Evolutionary conservation across 2,113 vertebrate genomes (phyloP), one percentile per base, ranked within the genome.

Genomic region (Petrocephalus zakoni): DNA sequence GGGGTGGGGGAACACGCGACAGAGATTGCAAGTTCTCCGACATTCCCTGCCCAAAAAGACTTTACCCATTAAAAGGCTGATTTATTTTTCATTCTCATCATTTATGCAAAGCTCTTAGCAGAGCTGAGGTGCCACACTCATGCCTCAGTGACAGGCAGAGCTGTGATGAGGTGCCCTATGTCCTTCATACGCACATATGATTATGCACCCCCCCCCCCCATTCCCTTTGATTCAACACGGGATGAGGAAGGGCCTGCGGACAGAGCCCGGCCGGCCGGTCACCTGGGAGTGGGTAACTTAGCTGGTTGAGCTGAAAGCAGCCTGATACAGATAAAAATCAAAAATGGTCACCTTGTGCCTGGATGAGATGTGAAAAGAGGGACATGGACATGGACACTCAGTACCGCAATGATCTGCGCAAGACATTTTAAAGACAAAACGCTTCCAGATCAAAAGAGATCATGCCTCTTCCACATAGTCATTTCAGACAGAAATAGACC

Each of bases 141-240:
- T 89, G 56, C 46, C 85, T 49, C 87, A 90, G 92, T 90, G 90
- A 94, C 92, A 93, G 91, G 93, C 91, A 90, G 13, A 53, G n/a
- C 92, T 90, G 91, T 29, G 90, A 91, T 91, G 92, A 94, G 88
- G 91, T 51, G 21, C 21, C 89, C 92, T 92, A 92, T 88, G 91
- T 92, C 90, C 92, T 94, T 94, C 92, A 92, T 93, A 94, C 93
- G 93, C 93, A 94, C 93, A 94, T 94, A 93, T 92, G 92, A 93
- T 96, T 93, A 94, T 87, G 90, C 42, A n/a, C 46, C 53, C 64
- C 51, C 8, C 8, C 25, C 61, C 78, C 87, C 89, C 37, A 81
- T 19, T 4, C n/a, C 61, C 61, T 64, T 64, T 64, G 34, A 75
- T 75, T 75, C 34, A 75, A 1, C 1, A 7, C 1, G 34, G 68